phyloP scores from a whole-genome alignment of 2,888 invertebrate species.

The Gnatocerus cornutus region DNA sequence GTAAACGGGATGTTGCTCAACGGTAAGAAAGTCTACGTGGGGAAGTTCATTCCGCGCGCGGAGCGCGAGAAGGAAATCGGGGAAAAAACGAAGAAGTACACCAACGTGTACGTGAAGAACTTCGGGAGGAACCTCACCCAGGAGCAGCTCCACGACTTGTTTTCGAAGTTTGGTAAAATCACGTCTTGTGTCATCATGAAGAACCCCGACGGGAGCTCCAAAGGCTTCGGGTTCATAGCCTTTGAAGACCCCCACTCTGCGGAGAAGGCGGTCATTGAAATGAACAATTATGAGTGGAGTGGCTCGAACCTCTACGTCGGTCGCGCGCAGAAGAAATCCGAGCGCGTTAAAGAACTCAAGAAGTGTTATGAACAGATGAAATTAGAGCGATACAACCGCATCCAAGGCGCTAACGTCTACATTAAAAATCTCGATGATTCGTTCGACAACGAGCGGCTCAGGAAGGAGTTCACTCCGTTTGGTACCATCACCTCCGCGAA shows the following conservation, averaged over 20 bases:
- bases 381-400: slow-evolving; percentile 87
- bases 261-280: slow-evolving; percentile 91
- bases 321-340: slow-evolving; percentile 98
- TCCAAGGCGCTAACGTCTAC: slow-evolving; percentile 81
- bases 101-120: slow-evolving; percentile 99
- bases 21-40: slow-evolving; percentile 98
- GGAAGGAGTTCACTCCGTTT: slow-evolving; percentile 78
- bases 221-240: slow-evolving; percentile 99
- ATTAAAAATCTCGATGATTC: slow-evolving; percentile 83
- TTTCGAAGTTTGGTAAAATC: slow-evolving; percentile 92
- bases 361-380: slow-evolving; percentile 96
- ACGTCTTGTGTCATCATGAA: slow-evolving; percentile 95
- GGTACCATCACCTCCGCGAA: slow-evolving; percentile 83
- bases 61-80: slow-evolving; percentile 98
- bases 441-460: slow-evolving; percentile 78
- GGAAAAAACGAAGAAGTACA: slow-evolving; percentile 95
- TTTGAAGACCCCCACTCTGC: slow-evolving; percentile 97
- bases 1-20: slow-evolving; percentile 99
- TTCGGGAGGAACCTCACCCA: slow-evolving; percentile 95
- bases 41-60: slow-evolving; percentile 97
- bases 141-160: slow-evolving; percentile 90
- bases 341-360: slow-evolving; percentile 95
- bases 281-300: slow-evolving; percentile 90
- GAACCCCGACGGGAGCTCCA: slow-evolving; percentile 92
- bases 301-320: slow-evolving; percentile 91